phyloP scores from a whole-genome alignment of 2,888 invertebrate species.

The Cryptus viduatorius region DNA sequence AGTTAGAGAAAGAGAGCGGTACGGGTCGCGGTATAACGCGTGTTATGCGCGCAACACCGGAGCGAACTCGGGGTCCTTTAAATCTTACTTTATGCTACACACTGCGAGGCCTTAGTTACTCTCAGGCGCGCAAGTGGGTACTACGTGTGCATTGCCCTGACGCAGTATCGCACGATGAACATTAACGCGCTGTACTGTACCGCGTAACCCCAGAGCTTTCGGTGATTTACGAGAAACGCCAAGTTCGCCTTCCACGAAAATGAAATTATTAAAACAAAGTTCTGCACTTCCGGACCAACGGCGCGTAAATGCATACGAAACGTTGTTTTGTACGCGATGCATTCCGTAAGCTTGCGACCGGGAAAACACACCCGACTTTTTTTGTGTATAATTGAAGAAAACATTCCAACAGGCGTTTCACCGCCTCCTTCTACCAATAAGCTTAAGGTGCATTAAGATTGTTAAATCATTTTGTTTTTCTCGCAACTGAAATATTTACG shows the following conservation, averaged over 20 bases:
- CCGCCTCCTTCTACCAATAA: background rate
- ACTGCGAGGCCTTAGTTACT: slow-evolving; percentile 22
- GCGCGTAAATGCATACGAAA: slow-evolving; percentile 12
- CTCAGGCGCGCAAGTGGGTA: slow-evolving; percentile 7
- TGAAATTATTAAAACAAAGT: slow-evolving; percentile 43
- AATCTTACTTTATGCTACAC: slow-evolving; percentile 40
- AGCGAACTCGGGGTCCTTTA: slow-evolving; percentile 27
- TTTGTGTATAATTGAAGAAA: background rate
- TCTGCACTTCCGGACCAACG: slow-evolving; percentile 14
- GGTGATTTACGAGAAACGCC: slow-evolving; percentile 30
- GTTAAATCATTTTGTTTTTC: background rate
- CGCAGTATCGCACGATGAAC: slow-evolving; percentile 23
- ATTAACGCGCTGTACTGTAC: slow-evolving; percentile 37
- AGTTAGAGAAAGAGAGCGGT: background rate
- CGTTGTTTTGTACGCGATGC: background rate
- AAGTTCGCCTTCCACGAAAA: slow-evolving; percentile 14
- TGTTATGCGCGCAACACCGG: slow-evolving; percentile 3
- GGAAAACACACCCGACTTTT: background rate
- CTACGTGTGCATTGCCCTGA: slow-evolving; percentile 14
- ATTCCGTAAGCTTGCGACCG: background rate
- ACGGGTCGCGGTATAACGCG: background rate
- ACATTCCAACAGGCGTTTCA: background rate
- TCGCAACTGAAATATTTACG: too few species aligned
- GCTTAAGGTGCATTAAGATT: background rate
- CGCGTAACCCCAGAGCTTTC: slow-evolving; percentile 18